A percentile compares a stretch with the other conserved stretches of the same genome.
These are phyloP conservation scores for Reticulitermes lucifugus DNA, from an alignment of 2,888 invertebrate genomes.

Conservation along the genomic window DNA sequence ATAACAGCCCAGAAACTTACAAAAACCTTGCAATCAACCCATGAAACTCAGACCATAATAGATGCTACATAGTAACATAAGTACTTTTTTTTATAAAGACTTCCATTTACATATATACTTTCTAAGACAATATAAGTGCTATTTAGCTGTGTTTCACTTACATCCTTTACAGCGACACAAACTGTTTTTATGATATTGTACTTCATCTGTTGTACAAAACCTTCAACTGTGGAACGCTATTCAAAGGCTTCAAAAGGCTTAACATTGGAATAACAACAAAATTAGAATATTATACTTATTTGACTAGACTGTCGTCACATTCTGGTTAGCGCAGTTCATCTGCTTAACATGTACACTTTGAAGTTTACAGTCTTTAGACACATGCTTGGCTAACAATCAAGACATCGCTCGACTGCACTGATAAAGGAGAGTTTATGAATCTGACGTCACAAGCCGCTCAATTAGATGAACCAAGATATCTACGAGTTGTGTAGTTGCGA, in stretches of 20 bases:
- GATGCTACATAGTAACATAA: too few relatives aligned
- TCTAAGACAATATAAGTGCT: not conserved
- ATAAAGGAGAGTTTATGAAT: not conserved
- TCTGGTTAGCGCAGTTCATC: too few relatives aligned
- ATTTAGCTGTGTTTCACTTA: not conserved
- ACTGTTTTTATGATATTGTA: not conserved
- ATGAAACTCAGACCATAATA: constrained; percentile 15
- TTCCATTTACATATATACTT: too few relatives aligned
- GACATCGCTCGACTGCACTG: not conserved
- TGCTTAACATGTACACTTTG: too few relatives aligned
- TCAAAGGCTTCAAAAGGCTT: not conserved
- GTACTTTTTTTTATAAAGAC: too few relatives aligned
- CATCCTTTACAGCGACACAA: not conserved
- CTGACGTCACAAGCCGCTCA: not conserved
- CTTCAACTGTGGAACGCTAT: too few relatives aligned
- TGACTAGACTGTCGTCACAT: too few relatives aligned
- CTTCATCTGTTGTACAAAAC: not conserved
- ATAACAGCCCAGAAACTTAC: not conserved
- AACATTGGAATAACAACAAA: not conserved
- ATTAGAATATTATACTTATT: not conserved
- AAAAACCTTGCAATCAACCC: constrained; percentile 6
- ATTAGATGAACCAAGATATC: not conserved
- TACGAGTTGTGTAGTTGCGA: too few relatives aligned
- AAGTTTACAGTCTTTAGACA: not conserved
- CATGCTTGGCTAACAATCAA: not conserved